Percentiles rank a stretch among this genome's conserved stretches.
Conservation (phyloP, 1,140 invertebrate species). For the Drosophila santomea region DNA sequence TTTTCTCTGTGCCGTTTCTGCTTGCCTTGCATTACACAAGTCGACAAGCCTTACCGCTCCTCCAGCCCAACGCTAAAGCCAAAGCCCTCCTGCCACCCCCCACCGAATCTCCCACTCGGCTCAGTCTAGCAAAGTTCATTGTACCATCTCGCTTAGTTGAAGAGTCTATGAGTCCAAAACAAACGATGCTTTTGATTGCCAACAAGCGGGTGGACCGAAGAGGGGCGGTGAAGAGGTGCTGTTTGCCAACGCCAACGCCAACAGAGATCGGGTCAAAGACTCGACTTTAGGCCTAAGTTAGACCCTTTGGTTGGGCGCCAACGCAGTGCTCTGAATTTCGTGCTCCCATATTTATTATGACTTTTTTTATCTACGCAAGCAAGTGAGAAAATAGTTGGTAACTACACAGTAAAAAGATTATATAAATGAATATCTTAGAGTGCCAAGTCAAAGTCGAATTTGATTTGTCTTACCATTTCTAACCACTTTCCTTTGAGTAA, state of each 20-base stretch:
- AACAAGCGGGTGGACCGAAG: conserved; percentile 23
- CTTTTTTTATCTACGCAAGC: conserved; percentile 6
- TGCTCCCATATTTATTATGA: conserved; percentile 33
- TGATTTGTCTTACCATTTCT: not conserved
- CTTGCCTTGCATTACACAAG: conserved; percentile 67
- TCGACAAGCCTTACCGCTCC: conserved; percentile 39
- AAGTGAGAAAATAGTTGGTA: not conserved
- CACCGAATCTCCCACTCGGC: conserved; percentile 16
- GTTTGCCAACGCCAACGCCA: conserved; percentile 20
- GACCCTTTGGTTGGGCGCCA: not conserved
- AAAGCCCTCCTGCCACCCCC: not conserved
- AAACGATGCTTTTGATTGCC: conserved; percentile 79
- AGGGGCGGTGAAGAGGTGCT: conserved; percentile 12
- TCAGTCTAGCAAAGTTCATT: conserved; percentile 68
- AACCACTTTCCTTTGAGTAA: conserved; percentile 8
- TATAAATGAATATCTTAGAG: too few relatives aligned
- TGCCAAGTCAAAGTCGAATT: too few relatives aligned
- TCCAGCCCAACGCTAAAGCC: not conserved
- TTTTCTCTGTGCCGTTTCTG: conserved; percentile 46
- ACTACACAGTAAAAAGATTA: too few relatives aligned
- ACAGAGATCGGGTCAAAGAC: conserved; percentile 54
- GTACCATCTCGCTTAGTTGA: conserved; percentile 75
- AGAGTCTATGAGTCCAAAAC: conserved; percentile 74
- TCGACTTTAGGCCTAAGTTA: conserved; percentile 28
- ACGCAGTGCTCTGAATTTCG: conserved; percentile 7